Base-by-base conservation (phyloP, 2,888 invertebrate species). In the Nasonia oneida region DNA sequence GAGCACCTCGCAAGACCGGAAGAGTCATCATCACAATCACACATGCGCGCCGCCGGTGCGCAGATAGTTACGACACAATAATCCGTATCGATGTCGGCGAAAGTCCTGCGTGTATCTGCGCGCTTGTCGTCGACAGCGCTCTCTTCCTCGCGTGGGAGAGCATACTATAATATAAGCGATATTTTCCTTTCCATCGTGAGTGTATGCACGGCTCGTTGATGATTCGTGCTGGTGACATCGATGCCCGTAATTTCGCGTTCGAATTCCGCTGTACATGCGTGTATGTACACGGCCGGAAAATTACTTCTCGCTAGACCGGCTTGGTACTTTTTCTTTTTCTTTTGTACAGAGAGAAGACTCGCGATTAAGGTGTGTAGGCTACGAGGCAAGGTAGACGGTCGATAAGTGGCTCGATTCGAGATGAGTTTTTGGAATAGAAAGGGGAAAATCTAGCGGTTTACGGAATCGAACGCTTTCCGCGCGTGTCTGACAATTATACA, bases 61-160 rank as follows among this genome's bases (percentile, higher is more conserved):
- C 64, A 67, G 57, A 50, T 61, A 47, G 39, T 88, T 87, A 83
- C 78, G 87, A 87, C 86, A 88, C 84, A 86, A 86, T 87, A 88
- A 87, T 85, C 86, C 88, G 85, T 87, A 86, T 87, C 86, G 87
- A 88, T 87, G 87, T 87, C 88, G 86, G 87, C 87, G 89, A 89
- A 89, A 88, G 89, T 88, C 83, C 12, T 23, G 47, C 33, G 18
- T 67, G 12, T 29, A 18, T 53, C 3, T 53, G 5, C 18, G 15
- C 10, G 1, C 50, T 18, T 53, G 47, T 47, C 42, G 42, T 4
- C 18, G 18, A 6, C 50, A 42, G 50, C 79, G 42, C 53, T 70
- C 67, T 78, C 47, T 53, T n/a, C 23, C 12, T 64, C 39, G 4
- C 64, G 64, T 64, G 8, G 64, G n/a, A 23, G n/a, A 53, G 29